Percentiles rank a stretch among this genome's conserved stretches.
Evolutionary conservation across 2,888 invertebrate species (phyloP).

Genomic region (Chymomyza fuscimana): DNA sequence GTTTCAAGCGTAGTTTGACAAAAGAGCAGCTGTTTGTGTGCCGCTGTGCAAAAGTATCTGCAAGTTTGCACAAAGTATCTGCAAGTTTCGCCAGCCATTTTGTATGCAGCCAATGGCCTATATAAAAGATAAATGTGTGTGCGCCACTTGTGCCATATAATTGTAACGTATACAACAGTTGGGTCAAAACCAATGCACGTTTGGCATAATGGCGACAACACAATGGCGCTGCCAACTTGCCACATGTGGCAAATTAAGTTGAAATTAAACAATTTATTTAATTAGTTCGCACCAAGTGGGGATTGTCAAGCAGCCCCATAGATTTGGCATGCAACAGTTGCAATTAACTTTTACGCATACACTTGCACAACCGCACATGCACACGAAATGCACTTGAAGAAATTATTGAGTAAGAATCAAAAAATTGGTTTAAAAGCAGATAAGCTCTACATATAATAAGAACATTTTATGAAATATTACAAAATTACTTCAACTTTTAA

Average conservation of each 20-base stretch:
- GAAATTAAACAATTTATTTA: constrained; percentile 74
- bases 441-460: too few relatives aligned
- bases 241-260: constrained; percentile 75
- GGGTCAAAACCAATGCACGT: constrained; percentile 46
- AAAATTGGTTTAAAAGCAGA: too few relatives aligned
- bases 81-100: not conserved
- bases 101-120: not conserved
- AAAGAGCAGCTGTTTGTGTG: not conserved
- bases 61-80: constrained; percentile 39
- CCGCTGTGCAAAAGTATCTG: constrained; percentile 2
- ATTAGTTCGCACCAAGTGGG: constrained; percentile 56
- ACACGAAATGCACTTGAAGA: not conserved
- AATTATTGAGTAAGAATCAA: too few relatives aligned
- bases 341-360: constrained; percentile 41
- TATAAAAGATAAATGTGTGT: not conserved
- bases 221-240: constrained; percentile 41
- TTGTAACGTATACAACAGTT: not conserved
- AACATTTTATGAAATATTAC: too few relatives aligned
- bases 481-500: too few relatives aligned
- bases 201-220: constrained; percentile 29
- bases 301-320: constrained; percentile 29
- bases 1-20: constrained; percentile 23
- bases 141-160: not conserved
- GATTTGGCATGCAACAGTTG: constrained; percentile 59
- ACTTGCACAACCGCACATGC: not conserved